phyloP scores from a whole-genome alignment of 2,888 invertebrate species.

The Pteria penguin region DNA sequence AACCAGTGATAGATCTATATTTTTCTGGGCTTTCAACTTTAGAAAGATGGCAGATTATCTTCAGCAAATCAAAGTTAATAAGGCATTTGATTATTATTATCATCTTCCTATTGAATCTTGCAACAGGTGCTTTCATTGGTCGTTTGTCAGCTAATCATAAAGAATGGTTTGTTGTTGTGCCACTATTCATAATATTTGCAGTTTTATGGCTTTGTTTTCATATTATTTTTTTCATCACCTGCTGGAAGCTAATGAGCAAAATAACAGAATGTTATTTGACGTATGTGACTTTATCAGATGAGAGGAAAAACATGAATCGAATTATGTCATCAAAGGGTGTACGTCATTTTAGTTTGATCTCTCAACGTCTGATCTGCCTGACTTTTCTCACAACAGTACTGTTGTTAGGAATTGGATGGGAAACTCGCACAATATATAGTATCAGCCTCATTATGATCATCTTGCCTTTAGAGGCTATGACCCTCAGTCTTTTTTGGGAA shows the following conservation, averaged over 20 bases:
- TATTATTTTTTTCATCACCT: slow-evolving; percentile 71
- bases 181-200: slow-evolving; percentile 72
- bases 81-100: slow-evolving; percentile 64
- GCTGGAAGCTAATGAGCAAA: slow-evolving; percentile 76
- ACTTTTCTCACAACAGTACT: slow-evolving; percentile 71
- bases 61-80: slow-evolving; percentile 60
- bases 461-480: slow-evolving; percentile 73
- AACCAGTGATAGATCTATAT: slow-evolving; percentile 74
- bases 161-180: slow-evolving; percentile 80
- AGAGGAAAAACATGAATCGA: slow-evolving; percentile 67
- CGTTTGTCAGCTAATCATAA: slow-evolving; percentile 74
- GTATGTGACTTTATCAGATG: slow-evolving; percentile 58
- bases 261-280: slow-evolving; percentile 73
- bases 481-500: slow-evolving; percentile 75
- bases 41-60: slow-evolving; percentile 75
- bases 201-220: slow-evolving; percentile 77
- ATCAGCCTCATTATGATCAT: slow-evolving; percentile 70
- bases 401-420: slow-evolving; percentile 75
- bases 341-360: slow-evolving; percentile 78
- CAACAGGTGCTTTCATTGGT: slow-evolving; percentile 66
- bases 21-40: slow-evolving; percentile 72
- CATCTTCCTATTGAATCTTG: slow-evolving; percentile 64
- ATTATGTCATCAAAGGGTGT: slow-evolving; percentile 79
- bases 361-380: slow-evolving; percentile 73
- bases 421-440: slow-evolving; percentile 73